These are phyloP conservation scores for Cantharis nigra DNA, from an alignment of 2,888 invertebrate genomes.

Conservation along the genomic window DNA sequence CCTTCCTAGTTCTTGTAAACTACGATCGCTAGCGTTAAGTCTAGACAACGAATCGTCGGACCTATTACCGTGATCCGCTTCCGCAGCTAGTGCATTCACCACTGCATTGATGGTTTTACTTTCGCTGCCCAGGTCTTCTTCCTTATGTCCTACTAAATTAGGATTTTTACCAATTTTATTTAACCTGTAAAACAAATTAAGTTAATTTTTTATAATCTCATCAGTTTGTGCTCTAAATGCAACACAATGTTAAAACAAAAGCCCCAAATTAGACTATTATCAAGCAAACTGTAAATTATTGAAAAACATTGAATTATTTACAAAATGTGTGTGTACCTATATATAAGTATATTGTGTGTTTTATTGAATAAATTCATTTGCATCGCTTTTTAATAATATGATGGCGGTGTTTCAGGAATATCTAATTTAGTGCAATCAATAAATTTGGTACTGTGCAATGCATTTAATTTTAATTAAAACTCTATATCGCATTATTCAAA, in stretches of 20 bases:
- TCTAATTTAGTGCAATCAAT: neutral
- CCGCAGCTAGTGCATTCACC: slow-evolving; percentile 89
- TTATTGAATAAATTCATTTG: slow-evolving; percentile 42
- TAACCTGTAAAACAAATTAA: slow-evolving; percentile 54
- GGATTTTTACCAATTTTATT: slow-evolving; percentile 99
- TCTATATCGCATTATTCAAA: too few relatives aligned
- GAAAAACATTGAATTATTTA: slow-evolving; percentile 5
- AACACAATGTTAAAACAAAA: slow-evolving; percentile 24
- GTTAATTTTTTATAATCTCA: neutral
- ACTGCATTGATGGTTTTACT: slow-evolving; percentile 90
- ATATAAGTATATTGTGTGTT: slow-evolving; percentile 31
- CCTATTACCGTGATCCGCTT: slow-evolving; percentile 83
- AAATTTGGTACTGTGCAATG: neutral
- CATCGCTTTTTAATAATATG: slow-evolving; percentile 39
- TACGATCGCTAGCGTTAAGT: slow-evolving; percentile 51
- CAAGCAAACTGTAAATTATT: slow-evolving; percentile 12
- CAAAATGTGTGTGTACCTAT: neutral
- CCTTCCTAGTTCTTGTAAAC: slow-evolving; percentile 67
- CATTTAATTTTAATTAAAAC: neutral
- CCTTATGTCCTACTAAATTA: slow-evolving; percentile 83
- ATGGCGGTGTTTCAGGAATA: slow-evolving; percentile 16
- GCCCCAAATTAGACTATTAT: slow-evolving; percentile 15
- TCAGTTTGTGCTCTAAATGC: slow-evolving; percentile 6
- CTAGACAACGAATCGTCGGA: slow-evolving; percentile 71
- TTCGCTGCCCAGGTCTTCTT: slow-evolving; percentile 69